Evolutionary conservation across 2,888 invertebrate species (phyloP).

Genomic region (Unio pictorum): DNA sequence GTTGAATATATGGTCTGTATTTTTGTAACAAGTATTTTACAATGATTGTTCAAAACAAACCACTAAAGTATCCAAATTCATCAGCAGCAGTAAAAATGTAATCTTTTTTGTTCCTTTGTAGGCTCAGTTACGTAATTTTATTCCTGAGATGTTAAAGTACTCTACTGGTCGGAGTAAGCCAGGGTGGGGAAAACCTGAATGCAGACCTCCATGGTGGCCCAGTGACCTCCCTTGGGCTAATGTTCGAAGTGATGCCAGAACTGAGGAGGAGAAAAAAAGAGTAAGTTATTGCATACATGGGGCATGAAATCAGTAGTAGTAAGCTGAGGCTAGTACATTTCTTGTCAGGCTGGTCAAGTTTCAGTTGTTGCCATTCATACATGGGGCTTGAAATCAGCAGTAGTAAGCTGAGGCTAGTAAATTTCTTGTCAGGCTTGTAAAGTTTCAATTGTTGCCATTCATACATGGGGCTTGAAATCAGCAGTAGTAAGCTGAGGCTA

Average conservation of each 20-base stretch:
- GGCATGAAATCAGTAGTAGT: not conserved
- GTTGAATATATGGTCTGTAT: too few species aligned
- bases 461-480: too few species aligned
- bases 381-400: not conserved
- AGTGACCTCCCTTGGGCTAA: constrained; percentile 98
- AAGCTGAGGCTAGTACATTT: not conserved
- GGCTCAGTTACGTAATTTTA: constrained; percentile 95
- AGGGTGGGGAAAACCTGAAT: constrained; percentile 97
- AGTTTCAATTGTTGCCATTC: not conserved
- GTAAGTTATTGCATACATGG: constrained; percentile 73
- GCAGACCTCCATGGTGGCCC: constrained; percentile 98
- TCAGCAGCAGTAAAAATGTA: not conserved
- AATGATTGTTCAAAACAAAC: not conserved
- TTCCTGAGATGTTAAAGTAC: constrained; percentile 97
- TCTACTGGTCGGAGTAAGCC: constrained; percentile 96
- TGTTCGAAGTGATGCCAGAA: constrained; percentile 95
- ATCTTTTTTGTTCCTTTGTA: constrained; percentile 22
- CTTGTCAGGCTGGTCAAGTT: not conserved
- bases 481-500: too few species aligned
- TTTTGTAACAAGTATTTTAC: too few species aligned
- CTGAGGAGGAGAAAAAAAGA: constrained; percentile 97
- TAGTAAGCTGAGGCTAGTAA: not conserved
- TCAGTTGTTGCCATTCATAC: not conserved
- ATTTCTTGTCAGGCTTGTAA: not conserved
- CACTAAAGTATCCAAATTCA: not conserved